phyloP scores from a whole-genome alignment of 2,888 invertebrate species.

The Pogonocherus hispidulus region DNA sequence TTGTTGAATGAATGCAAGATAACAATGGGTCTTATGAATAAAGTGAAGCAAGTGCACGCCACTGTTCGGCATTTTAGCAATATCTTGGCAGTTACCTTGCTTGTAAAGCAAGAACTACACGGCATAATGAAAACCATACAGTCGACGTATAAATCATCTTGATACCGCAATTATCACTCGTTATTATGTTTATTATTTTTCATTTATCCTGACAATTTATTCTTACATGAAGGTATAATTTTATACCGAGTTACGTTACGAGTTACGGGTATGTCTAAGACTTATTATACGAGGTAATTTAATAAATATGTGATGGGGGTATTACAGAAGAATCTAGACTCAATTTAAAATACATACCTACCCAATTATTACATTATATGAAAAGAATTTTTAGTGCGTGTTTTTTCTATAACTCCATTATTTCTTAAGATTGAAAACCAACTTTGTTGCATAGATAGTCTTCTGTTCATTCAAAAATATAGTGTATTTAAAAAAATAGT shows the following conservation, averaged over 20 bases:
- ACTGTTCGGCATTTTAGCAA: neutral
- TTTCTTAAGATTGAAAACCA: too few relatives aligned
- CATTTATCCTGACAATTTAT: neutral
- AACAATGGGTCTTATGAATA: too few relatives aligned
- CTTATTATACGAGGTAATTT: neutral
- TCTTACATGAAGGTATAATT: neutral
- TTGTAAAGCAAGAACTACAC: neutral
- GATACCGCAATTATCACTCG: slow-evolving; percentile 4
- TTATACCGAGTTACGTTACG: neutral
- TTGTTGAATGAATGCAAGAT: too few relatives aligned
- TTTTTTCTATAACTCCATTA: too few relatives aligned
- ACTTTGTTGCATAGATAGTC: too few relatives aligned
- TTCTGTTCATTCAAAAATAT: too few relatives aligned
- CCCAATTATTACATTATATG: too few relatives aligned
- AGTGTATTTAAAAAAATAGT: too few relatives aligned
- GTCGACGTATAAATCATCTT: neutral
- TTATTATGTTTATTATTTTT: neutral
- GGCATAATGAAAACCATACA: neutral
- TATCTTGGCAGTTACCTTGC: neutral
- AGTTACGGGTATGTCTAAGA: neutral
- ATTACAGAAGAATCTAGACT: slow-evolving; percentile 11
- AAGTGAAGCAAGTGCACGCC: neutral
- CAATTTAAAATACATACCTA: too few relatives aligned
- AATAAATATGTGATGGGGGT: neutral
- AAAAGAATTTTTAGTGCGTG: too few relatives aligned